Base-by-base conservation (phyloP, 2,888 invertebrate genomes). In the Drosophila cognata region DNA sequence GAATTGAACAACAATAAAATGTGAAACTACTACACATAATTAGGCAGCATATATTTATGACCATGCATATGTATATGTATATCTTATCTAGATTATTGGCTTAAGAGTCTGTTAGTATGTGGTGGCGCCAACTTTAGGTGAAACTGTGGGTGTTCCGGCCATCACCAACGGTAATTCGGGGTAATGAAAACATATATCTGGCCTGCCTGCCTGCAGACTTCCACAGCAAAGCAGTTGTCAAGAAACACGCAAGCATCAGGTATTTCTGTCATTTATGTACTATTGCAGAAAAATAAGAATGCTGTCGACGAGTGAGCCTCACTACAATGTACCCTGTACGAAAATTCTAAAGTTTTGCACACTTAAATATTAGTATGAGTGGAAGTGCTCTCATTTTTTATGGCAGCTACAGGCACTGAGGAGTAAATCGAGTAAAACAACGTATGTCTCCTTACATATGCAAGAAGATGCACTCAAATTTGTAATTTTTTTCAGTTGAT, bases 181-280 rank as follows among this genome's bases (percentile, higher is more conserved):
- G 73, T 89, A 85, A 89, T 85, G 88, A 88, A 85, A 82, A 89
- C 78, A 82, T 88, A 84, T 87, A 85, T 89, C 82, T 74, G 77
- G 78, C 59, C 78, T 31, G 58, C 65, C 56, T 75, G 77, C 58
- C 74, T 29, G 61, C 66, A 58, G 59, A 57, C 67, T 72, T 52
- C 56, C 70, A 67, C 58, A 46, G 58, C 63, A 43, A 52, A 66
- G 69, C 65, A 68, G 68, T 66, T 84, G 71, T 71, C 52, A 50
- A 58, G 78, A 43, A 73, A 29, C 35, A 57, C 31, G 41, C 41
- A 31, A 57, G n/a, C 41, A 16, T 25, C 7, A 46, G 16, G 46
- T 29, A 31, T 16, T 36, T 38, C 55, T 65, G 67, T 68, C 83
- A 74, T 73, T 86, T 84, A 70, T 76, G 71, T 36, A 1, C 8